Base-by-base conservation (phyloP, 2,797 vertebrate species). In the Spinus pinus region DNA sequence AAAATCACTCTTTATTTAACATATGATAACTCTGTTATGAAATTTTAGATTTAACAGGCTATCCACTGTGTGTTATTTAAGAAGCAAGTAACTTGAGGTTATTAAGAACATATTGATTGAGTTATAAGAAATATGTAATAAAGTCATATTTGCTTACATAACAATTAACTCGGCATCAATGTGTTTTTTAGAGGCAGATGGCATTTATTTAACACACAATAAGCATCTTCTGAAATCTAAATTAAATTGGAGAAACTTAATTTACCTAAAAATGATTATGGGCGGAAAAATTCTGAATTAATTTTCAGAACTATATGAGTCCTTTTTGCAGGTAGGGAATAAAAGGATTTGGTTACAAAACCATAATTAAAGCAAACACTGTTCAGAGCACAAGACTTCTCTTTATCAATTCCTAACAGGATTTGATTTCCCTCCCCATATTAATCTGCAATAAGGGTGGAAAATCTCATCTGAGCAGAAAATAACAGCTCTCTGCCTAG, bases 41-140 rank as follows among this genome's bases (percentile, higher is more conserved):
- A 98, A 97, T 95, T 94, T 83, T 93, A 98, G 96, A 95, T 95
- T 77, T 94, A 97, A 95, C 96, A 96, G 94, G 95, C 97, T 97
- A 96, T 96, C 92, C 95, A 94, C 94, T 97, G 94, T 94, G 86
- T 94, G 94, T 91, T 86, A 95, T 94, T 96, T 94, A 95, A 97
- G 97, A 91, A 97, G 95, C 93, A 92, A 94, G 92, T 94, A 94
- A 97, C 95, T 93, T 96, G 85, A 70, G 83, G 70, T 97, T 98
- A 98, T 98, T 98, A 98, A 96, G 97, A 98, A 98, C 97, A 98
- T 96, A 97, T 91, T 97, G 98, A 98, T 96, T 96, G 96, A 97
- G 96, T 96, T 95, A 82, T 87, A 96, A 95, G 94, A 96, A 93
- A 95, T 94, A 92, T 96, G 96, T 96, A 96, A 96, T 97, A 98